phyloP scores from a whole-genome alignment of 2,888 invertebrate species.

The Chrysodeixis includens region DNA sequence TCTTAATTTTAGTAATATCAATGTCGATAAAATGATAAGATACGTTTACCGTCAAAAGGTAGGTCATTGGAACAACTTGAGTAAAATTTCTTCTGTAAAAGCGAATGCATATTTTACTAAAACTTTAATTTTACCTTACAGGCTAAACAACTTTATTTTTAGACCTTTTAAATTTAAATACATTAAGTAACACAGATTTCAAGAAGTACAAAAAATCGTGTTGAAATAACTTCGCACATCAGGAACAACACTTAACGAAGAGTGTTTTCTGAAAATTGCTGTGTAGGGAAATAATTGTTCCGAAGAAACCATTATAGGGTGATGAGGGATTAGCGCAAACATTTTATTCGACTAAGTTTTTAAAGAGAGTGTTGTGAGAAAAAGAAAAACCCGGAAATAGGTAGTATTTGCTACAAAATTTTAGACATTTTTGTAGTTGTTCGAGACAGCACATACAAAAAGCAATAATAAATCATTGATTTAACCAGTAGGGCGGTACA shows the following conservation, averaged over 20 bases:
- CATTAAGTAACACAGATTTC: background rate
- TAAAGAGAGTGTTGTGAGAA: background rate
- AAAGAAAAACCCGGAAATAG: background rate
- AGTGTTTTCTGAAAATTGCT: too few species aligned
- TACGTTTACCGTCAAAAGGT: conserved; percentile 31
- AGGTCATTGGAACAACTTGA: conserved; percentile 35
- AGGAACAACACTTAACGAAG: background rate
- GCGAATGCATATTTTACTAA: conserved; percentile 1
- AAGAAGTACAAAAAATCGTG: background rate
- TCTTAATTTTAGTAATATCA: conserved; percentile 46
- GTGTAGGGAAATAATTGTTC: background rate
- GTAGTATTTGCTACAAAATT: too few species aligned
- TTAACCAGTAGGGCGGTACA: too few species aligned
- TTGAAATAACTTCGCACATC: too few species aligned
- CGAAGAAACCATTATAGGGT: background rate
- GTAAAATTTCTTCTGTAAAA: conserved; percentile 9
- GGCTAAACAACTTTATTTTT: background rate
- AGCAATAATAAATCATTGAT: too few species aligned
- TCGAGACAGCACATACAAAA: background rate
- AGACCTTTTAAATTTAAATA: background rate
- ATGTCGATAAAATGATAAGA: conserved; percentile 59
- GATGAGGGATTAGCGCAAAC: background rate
- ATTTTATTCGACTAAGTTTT: background rate
- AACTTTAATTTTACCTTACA: background rate
- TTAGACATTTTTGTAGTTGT: too few species aligned